Conservation (phyloP, 2,888 invertebrate genomes). For the Hesperia comma region DNA sequence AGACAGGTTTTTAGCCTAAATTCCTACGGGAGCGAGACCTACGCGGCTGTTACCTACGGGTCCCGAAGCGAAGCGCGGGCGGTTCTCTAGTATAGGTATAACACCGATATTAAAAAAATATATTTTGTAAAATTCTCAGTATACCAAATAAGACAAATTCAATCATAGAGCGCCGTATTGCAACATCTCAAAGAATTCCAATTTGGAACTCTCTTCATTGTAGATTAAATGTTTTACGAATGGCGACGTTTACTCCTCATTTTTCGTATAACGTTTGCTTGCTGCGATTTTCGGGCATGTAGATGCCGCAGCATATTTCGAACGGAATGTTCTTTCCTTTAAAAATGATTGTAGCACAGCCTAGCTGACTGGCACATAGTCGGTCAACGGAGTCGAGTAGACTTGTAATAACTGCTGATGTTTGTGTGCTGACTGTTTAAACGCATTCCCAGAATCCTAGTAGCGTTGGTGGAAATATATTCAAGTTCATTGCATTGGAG, state of each 20-base stretch:
- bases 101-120: too few relatives aligned
- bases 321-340: slow-evolving; percentile 19
- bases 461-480: too few relatives aligned
- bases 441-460: too few relatives aligned
- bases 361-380: background rate
- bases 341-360: slow-evolving; percentile 26
- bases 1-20: too few relatives aligned
- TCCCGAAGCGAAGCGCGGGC: too few relatives aligned
- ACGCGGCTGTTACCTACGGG: too few relatives aligned
- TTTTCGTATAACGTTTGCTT: slow-evolving; percentile 36
- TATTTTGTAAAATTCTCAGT: background rate
- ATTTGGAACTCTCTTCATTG: slow-evolving; percentile 54
- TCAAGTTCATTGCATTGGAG: too few relatives aligned
- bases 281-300: slow-evolving; percentile 33
- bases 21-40: too few relatives aligned
- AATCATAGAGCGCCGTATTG: slow-evolving; percentile 39
- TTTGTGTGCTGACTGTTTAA: background rate
- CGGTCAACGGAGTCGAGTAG: background rate
- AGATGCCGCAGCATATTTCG: slow-evolving; percentile 16
- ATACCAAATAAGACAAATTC: background rate
- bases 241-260: slow-evolving; percentile 31
- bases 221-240: slow-evolving; percentile 46
- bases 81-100: too few relatives aligned
- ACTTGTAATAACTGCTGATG: too few relatives aligned
- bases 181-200: slow-evolving; percentile 54